A percentile compares a stretch with the other conserved stretches of the same genome.
phyloP scores from a whole-genome alignment of 2,888 invertebrate genomes.

The Chalcosyrphus nemorum region DNA sequence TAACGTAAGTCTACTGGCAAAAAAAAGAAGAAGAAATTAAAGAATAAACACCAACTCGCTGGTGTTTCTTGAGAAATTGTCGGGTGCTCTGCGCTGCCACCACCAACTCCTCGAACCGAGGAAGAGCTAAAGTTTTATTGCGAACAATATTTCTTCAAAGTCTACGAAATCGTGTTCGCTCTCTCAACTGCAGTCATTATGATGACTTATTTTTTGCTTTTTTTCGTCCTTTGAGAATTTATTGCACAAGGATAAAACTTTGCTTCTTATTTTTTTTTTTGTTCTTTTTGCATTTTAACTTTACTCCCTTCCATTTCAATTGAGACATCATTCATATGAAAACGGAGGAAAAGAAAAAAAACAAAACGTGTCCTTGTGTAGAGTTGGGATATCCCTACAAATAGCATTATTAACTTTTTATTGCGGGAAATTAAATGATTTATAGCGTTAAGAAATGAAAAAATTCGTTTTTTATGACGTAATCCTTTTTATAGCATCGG shows the following conservation, averaged over 20 bases:
- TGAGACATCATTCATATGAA: constrained; percentile 54
- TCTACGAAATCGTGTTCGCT: not conserved
- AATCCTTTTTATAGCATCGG: constrained; percentile 19
- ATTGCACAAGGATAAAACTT: constrained; percentile 59
- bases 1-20: not conserved
- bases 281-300: not conserved
- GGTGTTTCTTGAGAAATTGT: not conserved
- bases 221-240: constrained; percentile 50
- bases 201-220: constrained; percentile 59
- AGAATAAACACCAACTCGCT: not conserved
- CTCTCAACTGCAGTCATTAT: constrained; percentile 58
- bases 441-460: constrained; percentile 22
- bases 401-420: constrained; percentile 57
- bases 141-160: constrained; percentile 24
- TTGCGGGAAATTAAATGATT: constrained; percentile 49
- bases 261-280: constrained; percentile 39
- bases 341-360: not conserved
- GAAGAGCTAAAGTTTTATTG: constrained; percentile 52
- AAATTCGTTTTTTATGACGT: constrained; percentile 18
- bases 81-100: too few relatives aligned
- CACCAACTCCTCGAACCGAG: not conserved
- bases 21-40: not conserved
- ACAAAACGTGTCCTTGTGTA: constrained; percentile 1
- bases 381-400: constrained; percentile 35
- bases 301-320: constrained; percentile 48